These are phyloP conservation scores for Ambastaia sidthimunki DNA, from an alignment of 2,797 vertebrate species.

Conservation along the genomic window DNA sequence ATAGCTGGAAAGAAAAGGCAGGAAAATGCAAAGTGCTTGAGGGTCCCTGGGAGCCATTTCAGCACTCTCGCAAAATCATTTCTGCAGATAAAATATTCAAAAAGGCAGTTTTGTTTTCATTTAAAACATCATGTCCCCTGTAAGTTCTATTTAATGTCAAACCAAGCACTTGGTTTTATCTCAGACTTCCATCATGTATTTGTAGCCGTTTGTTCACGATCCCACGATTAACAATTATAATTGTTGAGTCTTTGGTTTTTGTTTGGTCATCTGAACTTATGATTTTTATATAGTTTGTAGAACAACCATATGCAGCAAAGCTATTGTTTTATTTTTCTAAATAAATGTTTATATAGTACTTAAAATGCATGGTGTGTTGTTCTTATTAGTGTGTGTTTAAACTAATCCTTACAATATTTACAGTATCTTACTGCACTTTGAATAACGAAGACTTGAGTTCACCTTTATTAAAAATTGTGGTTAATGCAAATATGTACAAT, in stretches of 20 bases:
- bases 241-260: not conserved
- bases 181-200: slow-evolving; percentile 22
- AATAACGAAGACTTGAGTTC: not conserved
- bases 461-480: not conserved
- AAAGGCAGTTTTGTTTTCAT: slow-evolving; percentile 57
- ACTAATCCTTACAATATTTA: not conserved
- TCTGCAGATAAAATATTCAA: slow-evolving; percentile 51
- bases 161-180: slow-evolving; percentile 42
- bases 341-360: not conserved
- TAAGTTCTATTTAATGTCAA: slow-evolving; percentile 53
- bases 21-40: slow-evolving; percentile 55
- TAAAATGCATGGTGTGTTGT: not conserved
- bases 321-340: not conserved
- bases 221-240: not conserved
- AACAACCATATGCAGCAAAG: not conserved
- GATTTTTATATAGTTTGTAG: not conserved
- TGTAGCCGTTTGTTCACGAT: slow-evolving; percentile 2
- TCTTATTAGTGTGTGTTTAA: not conserved
- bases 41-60: slow-evolving; percentile 57
- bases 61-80: slow-evolving; percentile 56
- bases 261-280: not conserved
- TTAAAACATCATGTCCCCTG: slow-evolving; percentile 46
- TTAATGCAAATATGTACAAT: not conserved
- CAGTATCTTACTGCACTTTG: not conserved
- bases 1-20: slow-evolving; percentile 51